Percentiles rank a stretch among this genome's conserved stretches.
phyloP scores from a whole-genome alignment of 2,113 vertebrate species.

The Apteryx owenii region DNA sequence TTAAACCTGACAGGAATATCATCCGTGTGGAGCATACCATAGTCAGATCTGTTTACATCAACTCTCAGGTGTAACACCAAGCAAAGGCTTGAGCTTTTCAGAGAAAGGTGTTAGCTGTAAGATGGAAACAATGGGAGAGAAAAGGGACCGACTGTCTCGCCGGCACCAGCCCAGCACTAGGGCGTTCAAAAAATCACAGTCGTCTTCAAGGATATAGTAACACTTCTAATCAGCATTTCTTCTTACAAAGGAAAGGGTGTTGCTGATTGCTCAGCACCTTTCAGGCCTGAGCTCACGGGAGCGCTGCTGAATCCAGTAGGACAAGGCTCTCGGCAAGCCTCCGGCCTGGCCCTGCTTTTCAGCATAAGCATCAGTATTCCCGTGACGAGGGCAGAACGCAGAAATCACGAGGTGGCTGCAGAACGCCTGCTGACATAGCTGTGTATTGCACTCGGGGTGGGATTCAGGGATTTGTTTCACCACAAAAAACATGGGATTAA shows the following conservation, averaged over 20 bases:
- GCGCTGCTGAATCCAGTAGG: not conserved
- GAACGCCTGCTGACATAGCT: not conserved
- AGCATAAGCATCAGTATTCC: not conserved
- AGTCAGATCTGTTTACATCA: not conserved
- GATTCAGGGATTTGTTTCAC: not conserved
- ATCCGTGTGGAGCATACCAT: not conserved
- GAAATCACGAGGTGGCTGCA: not conserved
- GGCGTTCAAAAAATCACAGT: not conserved
- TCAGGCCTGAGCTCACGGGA: not conserved
- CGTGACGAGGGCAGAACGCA: not conserved
- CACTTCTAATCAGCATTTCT: not conserved
- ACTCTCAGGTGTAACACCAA: not conserved
- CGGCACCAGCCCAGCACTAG: not conserved
- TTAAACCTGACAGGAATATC: not conserved
- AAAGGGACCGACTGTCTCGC: not conserved
- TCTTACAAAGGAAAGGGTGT: not conserved
- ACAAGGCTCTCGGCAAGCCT: not conserved
- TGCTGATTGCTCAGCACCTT: not conserved
- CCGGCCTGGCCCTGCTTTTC: not conserved
- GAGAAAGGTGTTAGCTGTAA: not conserved
- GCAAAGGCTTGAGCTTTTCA: not conserved
- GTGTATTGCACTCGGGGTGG: not conserved
- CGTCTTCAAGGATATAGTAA: not conserved
- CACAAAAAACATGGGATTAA: not conserved
- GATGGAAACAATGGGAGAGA: not conserved